phyloP scores from a whole-genome alignment of 2,797 vertebrate genomes.

The Salmo trutta region DNA sequence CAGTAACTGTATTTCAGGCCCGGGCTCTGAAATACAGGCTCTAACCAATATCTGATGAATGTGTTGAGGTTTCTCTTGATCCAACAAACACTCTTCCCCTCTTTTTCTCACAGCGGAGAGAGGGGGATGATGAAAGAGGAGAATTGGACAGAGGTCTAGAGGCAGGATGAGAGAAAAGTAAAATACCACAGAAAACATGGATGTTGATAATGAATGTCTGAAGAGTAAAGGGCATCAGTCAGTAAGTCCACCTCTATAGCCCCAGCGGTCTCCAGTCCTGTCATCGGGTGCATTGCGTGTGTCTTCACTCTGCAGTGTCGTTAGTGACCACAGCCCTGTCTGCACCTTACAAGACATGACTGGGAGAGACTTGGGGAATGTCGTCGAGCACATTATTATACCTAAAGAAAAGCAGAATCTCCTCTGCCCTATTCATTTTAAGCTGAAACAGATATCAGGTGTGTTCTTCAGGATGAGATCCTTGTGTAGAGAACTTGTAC shows the following conservation, averaged over 20 bases:
- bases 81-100: conserved; percentile 36
- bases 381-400: not conserved
- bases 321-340: conserved; percentile 44
- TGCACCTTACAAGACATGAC: conserved; percentile 23
- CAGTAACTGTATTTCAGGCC: not conserved
- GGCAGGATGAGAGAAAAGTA: conserved; percentile 2
- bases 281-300: conserved; percentile 45
- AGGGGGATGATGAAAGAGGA: conserved; percentile 17
- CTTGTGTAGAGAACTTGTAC: not conserved
- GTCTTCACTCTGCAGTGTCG: conserved; percentile 52
- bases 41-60: not conserved
- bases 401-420: not conserved
- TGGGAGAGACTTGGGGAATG: conserved; percentile 7
- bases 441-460: not conserved
- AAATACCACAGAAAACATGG: conserved; percentile 4
- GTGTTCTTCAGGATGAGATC: not conserved
- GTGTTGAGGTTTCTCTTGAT: conserved; percentile 22
- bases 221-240: conserved; percentile 42
- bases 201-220: conserved; percentile 18
- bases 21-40: not conserved
- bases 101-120: conserved; percentile 33
- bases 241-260: conserved; percentile 36
- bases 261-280: conserved; percentile 37
- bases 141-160: not conserved
- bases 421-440: not conserved